Base-by-base conservation (phyloP, 2,888 invertebrate genomes). In the Ectropis crepuscularia region DNA sequence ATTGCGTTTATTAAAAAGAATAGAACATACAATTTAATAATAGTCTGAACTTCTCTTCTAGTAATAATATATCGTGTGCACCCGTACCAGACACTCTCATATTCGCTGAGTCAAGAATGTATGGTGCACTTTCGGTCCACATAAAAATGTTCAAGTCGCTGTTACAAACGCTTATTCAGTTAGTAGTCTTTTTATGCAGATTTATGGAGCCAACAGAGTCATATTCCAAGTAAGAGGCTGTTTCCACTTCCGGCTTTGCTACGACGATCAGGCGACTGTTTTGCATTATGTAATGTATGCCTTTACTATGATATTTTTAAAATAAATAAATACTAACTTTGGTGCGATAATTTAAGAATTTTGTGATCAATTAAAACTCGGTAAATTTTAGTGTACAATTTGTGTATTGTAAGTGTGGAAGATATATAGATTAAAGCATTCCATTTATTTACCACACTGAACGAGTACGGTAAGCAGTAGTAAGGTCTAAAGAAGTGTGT, bases 131-230 rank as follows among this genome's bases (percentile, higher is more conserved):
- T 55, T 55, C 6, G 50, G n/a, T 11, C 36, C 10, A 11, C 55
- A 51, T 61, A 55, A 61, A 61, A 51, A 57, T 46, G 54, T 39
- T 61, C 55, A 51, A 61, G 46, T 51, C 41, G 47, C 47, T 53
- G 28, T 42, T 53, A 57, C 62, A 62, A 61, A 48, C 57, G 57
- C 51, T 62, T 62, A 57, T 62, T 62, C 61, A 46, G 55, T 55
- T 55, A 50, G 50, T 55, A 9, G 50, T 45, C 38, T 55, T 48
- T 61, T 55, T 50, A 61, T 55, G 50, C 50, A 55, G 36, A 55
- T 55, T 62, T 41, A 63, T 53, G 43, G 37, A 53, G 28, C 16
- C 28, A 36, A 12, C 37, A 16, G 16, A 38, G 10, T 9, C 46
- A 37, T 38, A 36, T 38, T 46, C 16, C 39, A 12, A 38, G 6